These are phyloP conservation scores for Caenorhabditis macrosperma DNA, from an alignment of 2,888 invertebrate species.

Conservation along the genomic window DNA sequence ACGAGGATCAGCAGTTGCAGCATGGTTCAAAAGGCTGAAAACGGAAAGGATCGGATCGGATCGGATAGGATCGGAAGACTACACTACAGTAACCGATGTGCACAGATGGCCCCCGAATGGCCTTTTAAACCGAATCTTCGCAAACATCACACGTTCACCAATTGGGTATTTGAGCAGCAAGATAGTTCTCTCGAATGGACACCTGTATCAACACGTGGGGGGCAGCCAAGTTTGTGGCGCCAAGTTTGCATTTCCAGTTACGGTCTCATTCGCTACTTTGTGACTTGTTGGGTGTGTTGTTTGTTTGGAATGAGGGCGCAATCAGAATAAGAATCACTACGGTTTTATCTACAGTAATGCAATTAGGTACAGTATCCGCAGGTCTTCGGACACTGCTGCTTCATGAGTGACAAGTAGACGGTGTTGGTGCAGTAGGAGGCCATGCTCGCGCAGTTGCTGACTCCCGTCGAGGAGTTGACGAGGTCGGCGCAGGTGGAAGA, in stretches of 20 bases:
- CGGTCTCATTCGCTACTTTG: no score
- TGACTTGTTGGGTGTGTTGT: no score
- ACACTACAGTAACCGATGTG: constrained; percentile 12
- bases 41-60: no score
- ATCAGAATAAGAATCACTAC: no score
- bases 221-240: constrained; percentile 11
- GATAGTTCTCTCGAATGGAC: constrained; percentile 21
- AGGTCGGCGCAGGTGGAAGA: constrained; percentile 49
- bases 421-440: constrained; percentile 40
- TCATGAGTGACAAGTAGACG: constrained; percentile 37
- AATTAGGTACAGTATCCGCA: constrained; percentile 48
- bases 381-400: constrained; percentile 41
- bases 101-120: constrained; percentile 55
- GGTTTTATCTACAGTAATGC: no score
- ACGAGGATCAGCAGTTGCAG: constrained; percentile 14
- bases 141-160: constrained; percentile 37
- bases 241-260: constrained; percentile 12
- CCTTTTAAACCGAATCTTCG: constrained; percentile 46
- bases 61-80: background rate
- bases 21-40: constrained; percentile 4
- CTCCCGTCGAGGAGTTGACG: constrained; percentile 46
- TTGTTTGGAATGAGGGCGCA: no score
- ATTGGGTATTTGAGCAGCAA: constrained; percentile 39
- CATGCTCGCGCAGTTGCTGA: constrained; percentile 42
- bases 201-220: constrained; percentile 40